A percentile compares a stretch with the other conserved stretches of the same genome.
Conservation (phyloP, 2,888 invertebrate genomes). For the Melipona bicolor region DNA sequence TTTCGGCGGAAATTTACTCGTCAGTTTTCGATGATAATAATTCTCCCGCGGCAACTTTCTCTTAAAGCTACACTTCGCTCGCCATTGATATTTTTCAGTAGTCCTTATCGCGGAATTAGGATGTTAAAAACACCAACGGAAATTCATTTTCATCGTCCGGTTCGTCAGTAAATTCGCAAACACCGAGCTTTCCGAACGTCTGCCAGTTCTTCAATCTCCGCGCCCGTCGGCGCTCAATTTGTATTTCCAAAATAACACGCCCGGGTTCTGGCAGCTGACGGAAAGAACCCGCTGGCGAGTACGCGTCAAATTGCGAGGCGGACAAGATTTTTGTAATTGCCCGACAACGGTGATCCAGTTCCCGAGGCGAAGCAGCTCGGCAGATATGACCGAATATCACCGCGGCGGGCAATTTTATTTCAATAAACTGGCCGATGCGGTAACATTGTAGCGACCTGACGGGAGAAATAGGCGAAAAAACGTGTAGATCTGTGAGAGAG, state of each 20-base stretch:
- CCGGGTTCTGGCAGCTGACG: neutral
- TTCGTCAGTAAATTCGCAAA: too few relatives aligned
- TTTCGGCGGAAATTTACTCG: neutral
- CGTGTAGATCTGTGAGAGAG: too few relatives aligned
- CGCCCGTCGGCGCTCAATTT: neutral
- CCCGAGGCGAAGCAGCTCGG: neutral
- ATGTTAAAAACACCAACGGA: too few relatives aligned
- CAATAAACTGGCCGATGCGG: slow-evolving; percentile 52
- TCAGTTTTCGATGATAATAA: neutral
- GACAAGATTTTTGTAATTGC: slow-evolving; percentile 16
- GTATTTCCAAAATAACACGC: neutral
- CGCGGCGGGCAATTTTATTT: slow-evolving; percentile 55
- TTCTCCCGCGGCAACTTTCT: neutral
- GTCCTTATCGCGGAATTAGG: too few relatives aligned
- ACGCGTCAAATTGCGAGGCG: neutral
- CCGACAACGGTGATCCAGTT: slow-evolving; percentile 36
- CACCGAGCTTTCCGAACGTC: too few relatives aligned
- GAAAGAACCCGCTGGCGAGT: neutral
- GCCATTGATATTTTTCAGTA: neutral
- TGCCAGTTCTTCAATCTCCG: too few relatives aligned
- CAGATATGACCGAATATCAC: slow-evolving; percentile 34
- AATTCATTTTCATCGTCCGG: too few relatives aligned
- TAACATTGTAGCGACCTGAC: slow-evolving; percentile 56
- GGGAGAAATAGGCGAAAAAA: neutral
- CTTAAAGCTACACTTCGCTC: neutral